These are phyloP conservation scores for Cistogaster globosa DNA, from an alignment of 2,888 invertebrate genomes.

Conservation along the genomic window DNA sequence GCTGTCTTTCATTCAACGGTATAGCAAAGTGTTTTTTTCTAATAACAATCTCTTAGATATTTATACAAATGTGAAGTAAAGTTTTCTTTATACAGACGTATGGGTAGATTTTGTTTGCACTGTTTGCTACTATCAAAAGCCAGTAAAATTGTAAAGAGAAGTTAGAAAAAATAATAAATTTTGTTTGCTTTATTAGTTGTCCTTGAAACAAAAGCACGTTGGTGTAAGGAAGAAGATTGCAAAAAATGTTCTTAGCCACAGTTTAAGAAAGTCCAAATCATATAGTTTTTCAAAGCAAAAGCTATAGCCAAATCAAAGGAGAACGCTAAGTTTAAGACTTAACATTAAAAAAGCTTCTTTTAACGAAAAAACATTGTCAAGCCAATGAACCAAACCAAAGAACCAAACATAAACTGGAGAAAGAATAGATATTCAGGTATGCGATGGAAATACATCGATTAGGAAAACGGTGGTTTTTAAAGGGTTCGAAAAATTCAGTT, in stretches of 20 bases:
- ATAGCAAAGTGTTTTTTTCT: constrained; percentile 18
- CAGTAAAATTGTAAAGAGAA: constrained; percentile 1
- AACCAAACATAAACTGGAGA: too few relatives aligned
- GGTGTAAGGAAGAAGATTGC: background rate
- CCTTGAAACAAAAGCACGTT: constrained; percentile 37
- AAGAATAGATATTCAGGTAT: too few relatives aligned
- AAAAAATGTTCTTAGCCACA: background rate
- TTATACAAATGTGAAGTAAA: constrained; percentile 50
- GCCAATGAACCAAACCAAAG: too few relatives aligned
- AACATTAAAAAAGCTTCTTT: too few relatives aligned
- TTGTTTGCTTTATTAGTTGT: constrained; percentile 21
- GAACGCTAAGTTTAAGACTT: too few relatives aligned
- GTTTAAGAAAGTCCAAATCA: too few relatives aligned
- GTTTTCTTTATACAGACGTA: constrained; percentile 30
- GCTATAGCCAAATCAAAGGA: too few relatives aligned
- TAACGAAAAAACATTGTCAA: too few relatives aligned
- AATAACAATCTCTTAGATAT: constrained; percentile 49
- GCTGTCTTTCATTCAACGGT: constrained; percentile 18
- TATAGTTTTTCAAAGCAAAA: too few relatives aligned
- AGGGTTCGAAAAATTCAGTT: too few relatives aligned
- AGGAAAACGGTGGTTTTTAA: too few relatives aligned
- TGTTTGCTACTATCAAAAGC: constrained; percentile 6
- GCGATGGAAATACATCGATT: too few relatives aligned
- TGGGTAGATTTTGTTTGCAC: constrained; percentile 26
- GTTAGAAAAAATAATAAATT: background rate